Conservation (phyloP, 2,797 vertebrate genomes). For the Holocentrus rufus region DNA sequence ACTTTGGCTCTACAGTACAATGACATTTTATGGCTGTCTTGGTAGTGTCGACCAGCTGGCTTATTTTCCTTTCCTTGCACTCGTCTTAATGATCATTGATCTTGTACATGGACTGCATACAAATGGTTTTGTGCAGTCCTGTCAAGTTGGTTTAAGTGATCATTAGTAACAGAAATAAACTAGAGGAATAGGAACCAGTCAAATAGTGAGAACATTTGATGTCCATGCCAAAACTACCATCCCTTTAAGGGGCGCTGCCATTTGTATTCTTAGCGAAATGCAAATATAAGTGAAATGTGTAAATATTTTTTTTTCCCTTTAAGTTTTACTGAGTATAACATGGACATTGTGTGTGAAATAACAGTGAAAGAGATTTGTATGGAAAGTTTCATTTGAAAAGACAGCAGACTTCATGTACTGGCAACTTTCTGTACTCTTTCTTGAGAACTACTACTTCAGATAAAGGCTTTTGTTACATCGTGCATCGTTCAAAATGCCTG, state of each 20-base stretch:
- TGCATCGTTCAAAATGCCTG: conserved; percentile 6
- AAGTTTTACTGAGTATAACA: conserved; percentile 40
- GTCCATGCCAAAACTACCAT: conserved; percentile 26
- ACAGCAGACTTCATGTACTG: conserved; percentile 8
- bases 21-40: conserved; percentile 42
- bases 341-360: conserved; percentile 1
- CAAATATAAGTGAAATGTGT: conserved; percentile 44
- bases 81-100: conserved; percentile 46
- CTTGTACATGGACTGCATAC: conserved; percentile 43
- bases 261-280: conserved; percentile 39
- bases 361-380: conserved; percentile 11
- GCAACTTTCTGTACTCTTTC: conserved; percentile 1
- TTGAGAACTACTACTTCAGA: background rate
- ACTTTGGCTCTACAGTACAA: conserved; percentile 27
- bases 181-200: conserved; percentile 18
- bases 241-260: conserved; percentile 6
- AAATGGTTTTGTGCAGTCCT: conserved; percentile 41
- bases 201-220: conserved; percentile 11
- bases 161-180: conserved; percentile 31
- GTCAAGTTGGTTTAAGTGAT: conserved; percentile 47
- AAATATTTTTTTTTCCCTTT: conserved; percentile 41
- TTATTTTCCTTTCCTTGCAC: conserved; percentile 33
- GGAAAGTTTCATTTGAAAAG: conserved; percentile 39
- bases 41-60: conserved; percentile 23
- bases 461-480: conserved; percentile 30